Evolutionary conservation across 2,888 invertebrate species (phyloP).

Genomic region (Drosophila lacicola): DNA sequence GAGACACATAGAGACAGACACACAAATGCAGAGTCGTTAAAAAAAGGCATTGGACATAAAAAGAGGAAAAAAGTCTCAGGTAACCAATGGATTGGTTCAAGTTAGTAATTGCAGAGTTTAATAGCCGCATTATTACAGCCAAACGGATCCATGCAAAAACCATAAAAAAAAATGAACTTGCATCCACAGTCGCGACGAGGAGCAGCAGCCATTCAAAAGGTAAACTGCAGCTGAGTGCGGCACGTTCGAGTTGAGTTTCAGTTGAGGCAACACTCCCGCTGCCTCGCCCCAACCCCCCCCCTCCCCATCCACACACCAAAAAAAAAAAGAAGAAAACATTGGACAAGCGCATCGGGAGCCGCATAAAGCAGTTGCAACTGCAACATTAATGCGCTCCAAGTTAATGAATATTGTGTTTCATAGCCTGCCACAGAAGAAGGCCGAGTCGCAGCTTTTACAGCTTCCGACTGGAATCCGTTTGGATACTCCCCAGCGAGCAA

Average conservation of each 20-base stretch:
- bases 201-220: constrained; percentile 15
- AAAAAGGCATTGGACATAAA: constrained; percentile 18
- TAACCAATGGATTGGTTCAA: constrained; percentile 80
- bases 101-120: constrained; percentile 75
- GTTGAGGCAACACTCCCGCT: constrained; percentile 31
- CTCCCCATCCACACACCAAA: too few relatives aligned
- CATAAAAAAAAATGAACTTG: constrained; percentile 62
- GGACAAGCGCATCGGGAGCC: constrained; percentile 35
- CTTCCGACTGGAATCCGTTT: constrained; percentile 84
- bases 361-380: constrained; percentile 45
- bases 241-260: constrained; percentile 46
- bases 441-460: constrained; percentile 79
- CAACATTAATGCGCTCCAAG: constrained; percentile 83
- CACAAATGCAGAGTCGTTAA: constrained; percentile 29
- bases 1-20: background rate
- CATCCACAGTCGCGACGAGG: too few relatives aligned
- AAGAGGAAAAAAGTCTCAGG: constrained; percentile 44
- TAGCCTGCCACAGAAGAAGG: constrained; percentile 78
- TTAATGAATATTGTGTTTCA: constrained; percentile 84
- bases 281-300: constrained; percentile 15
- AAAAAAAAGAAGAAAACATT: background rate
- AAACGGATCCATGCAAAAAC: constrained; percentile 68
- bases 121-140: constrained; percentile 81
- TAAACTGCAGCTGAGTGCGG: constrained; percentile 5
- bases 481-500: constrained; percentile 17